phyloP scores from a whole-genome alignment of 2,797 vertebrate species.

The Ispidina lecontei region DNA sequence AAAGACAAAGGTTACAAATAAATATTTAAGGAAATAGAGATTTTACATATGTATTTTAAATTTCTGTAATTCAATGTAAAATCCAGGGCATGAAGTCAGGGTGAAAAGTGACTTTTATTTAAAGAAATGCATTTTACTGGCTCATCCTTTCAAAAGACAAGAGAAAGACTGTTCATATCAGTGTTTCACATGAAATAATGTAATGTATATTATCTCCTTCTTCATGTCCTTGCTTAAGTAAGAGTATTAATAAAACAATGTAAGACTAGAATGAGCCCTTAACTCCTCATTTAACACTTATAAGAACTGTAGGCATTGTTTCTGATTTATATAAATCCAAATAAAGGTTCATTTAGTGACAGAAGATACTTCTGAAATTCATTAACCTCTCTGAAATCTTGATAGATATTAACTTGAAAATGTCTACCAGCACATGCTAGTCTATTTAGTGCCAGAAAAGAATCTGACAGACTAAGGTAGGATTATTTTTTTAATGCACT shows the following conservation, averaged over 20 bases:
- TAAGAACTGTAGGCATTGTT: not conserved
- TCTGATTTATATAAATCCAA: not conserved
- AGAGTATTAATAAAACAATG: not conserved
- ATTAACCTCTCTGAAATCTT: not conserved
- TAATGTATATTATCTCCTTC: not conserved
- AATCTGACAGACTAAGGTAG: not conserved
- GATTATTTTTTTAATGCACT: constrained; percentile 1
- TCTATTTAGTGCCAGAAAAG: not conserved
- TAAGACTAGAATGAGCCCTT: not conserved
- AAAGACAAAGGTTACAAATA: not conserved
- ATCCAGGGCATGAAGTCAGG: not conserved
- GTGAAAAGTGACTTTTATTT: not conserved
- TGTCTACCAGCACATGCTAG: not conserved
- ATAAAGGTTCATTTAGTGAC: not conserved
- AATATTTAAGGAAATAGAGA: not conserved
- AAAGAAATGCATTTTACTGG: not conserved
- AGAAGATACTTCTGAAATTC: not conserved
- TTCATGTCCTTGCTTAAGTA: not conserved
- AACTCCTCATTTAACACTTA: not conserved
- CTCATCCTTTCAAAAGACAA: not conserved
- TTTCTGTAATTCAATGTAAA: not conserved
- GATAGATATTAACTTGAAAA: not conserved
- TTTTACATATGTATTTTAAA: not conserved
- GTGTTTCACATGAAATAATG: not conserved
- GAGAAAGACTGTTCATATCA: not conserved